Evolutionary conservation across 1,140 invertebrate species (phyloP).

Genomic region (Cecropterus lyciades): DNA sequence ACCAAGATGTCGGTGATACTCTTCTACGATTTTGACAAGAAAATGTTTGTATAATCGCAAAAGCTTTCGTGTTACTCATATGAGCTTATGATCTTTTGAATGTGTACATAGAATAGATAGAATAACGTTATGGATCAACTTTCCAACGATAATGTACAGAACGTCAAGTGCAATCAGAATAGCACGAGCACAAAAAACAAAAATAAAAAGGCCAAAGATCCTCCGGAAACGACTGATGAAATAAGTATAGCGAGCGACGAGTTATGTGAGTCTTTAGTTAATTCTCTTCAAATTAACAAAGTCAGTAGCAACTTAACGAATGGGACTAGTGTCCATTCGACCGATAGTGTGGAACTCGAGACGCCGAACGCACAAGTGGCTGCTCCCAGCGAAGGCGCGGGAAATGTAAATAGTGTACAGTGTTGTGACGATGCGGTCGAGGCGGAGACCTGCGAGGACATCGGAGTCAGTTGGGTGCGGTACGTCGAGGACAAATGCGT

Average conservation of each 20-base stretch:
- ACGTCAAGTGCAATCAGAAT: constrained; percentile 69
- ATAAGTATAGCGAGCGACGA: constrained; percentile 67
- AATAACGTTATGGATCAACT: constrained; percentile 73
- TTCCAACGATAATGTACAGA: constrained; percentile 69
- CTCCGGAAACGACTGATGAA: constrained; percentile 65
- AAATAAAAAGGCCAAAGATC: constrained; percentile 81
- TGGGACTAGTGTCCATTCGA: constrained; percentile 74
- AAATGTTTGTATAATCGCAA: constrained; percentile 72
- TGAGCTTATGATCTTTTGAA: constrained; percentile 70
- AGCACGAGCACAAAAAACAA: constrained; percentile 73
- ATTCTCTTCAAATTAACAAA: constrained; percentile 75
- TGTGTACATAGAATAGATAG: constrained; percentile 78
- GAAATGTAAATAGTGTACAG: constrained; percentile 79
- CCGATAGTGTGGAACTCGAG: constrained; percentile 41
- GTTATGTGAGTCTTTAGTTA: constrained; percentile 70
- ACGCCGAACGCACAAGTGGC: constrained; percentile 45
- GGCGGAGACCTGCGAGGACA: constrained; percentile 41
- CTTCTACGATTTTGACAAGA: constrained; percentile 78
- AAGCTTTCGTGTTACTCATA: constrained; percentile 62
- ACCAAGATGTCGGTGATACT: constrained; percentile 82
- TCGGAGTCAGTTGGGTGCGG: constrained; percentile 35
- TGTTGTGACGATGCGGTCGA: constrained; percentile 58
- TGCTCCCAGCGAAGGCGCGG: constrained; percentile 51
- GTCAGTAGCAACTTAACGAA: constrained; percentile 77
- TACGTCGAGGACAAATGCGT: constrained; percentile 37